Base-by-base conservation (phyloP, 2,113 vertebrate species). In the Trochalopteron elliotii region DNA sequence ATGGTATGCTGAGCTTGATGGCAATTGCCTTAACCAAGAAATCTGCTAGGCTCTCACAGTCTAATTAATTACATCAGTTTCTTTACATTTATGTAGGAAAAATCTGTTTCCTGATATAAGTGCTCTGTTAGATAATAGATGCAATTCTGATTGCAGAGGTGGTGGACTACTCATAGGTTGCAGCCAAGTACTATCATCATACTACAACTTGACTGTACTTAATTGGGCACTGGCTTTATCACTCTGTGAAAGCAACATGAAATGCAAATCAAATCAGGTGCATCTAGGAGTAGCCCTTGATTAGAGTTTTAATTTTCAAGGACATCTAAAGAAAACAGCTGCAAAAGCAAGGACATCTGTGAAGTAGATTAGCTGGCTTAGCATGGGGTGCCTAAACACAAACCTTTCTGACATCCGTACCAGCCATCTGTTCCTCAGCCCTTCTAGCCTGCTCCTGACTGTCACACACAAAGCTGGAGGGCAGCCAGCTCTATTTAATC, bases 291-390 rank as follows among this genome's bases (percentile, higher is more conserved):
- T n/a, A 68, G 22, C 30, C 24, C 21, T 55, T 28, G 64, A 71
- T 44, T 24, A 71, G 68, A 68, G 49, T 55, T 37, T n/a, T 80
- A 84, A 50, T 75, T 92, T 94, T 94, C 83, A 97, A 94, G 91
- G 93, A 75, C 89, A 81, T 79, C 60, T 82, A 49, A 81, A 82
- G 85, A 96, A 95, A 94, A 94, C 91, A 96, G 94, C 94, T 96
- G 93, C 87, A 95, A 76, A 89, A 87, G 72, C 44, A 87, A 87
- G 87, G 94, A 79, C 94, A 95, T 94, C 72, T 96, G 93, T 89
- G 83, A 60, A 68, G 87, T 89, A 95, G 94, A 97, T 96, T 95
- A 95, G 83, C 83, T 96, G 89, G 72, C 81, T 97, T 94, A 96
- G 25, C 47, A 44, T 24, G 69, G 83, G 56, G 65, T 91, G 76